Percentiles rank a stretch among this genome's conserved stretches.
These are phyloP conservation scores for Danionella dracula DNA, from an alignment of 2,797 vertebrate species.

Conservation along the genomic window DNA sequence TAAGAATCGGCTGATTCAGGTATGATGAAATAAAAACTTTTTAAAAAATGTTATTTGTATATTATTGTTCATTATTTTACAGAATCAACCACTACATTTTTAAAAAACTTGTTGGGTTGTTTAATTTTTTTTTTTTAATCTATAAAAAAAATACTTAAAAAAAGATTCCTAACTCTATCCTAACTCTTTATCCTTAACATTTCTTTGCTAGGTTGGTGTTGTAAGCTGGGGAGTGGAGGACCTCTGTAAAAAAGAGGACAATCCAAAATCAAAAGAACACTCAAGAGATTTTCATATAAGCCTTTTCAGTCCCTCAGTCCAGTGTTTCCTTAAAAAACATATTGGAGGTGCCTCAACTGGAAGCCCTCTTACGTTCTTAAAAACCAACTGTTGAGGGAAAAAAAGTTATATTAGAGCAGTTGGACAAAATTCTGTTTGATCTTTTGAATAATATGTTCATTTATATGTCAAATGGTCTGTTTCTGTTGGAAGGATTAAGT, in stretches of 20 bases:
- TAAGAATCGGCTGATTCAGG: slow-evolving; percentile 43
- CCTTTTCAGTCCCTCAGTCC: slow-evolving; percentile 42
- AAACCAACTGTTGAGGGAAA: not conserved
- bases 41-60: too few relatives aligned
- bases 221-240: slow-evolving; percentile 46
- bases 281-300: slow-evolving; percentile 49
- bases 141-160: too few relatives aligned
- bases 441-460: too few relatives aligned
- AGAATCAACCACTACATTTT: too few relatives aligned
- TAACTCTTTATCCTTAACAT: too few relatives aligned
- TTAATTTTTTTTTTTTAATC: too few relatives aligned
- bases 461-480: too few relatives aligned
- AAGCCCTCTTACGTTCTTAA: slow-evolving; percentile 35
- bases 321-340: slow-evolving; percentile 28
- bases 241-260: not conserved
- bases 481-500: too few relatives aligned
- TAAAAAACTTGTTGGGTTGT: too few relatives aligned
- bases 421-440: not conserved
- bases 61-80: too few relatives aligned
- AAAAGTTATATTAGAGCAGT: not conserved
- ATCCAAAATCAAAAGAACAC: not conserved
- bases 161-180: too few relatives aligned
- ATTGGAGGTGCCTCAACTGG: not conserved
- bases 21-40: too few relatives aligned
- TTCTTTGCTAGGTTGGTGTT: slow-evolving; percentile 44